Percentiles rank a stretch among this genome's conserved stretches.
phyloP scores from a whole-genome alignment of 1,140 invertebrate species.

The Pseudoatta argentina region DNA sequence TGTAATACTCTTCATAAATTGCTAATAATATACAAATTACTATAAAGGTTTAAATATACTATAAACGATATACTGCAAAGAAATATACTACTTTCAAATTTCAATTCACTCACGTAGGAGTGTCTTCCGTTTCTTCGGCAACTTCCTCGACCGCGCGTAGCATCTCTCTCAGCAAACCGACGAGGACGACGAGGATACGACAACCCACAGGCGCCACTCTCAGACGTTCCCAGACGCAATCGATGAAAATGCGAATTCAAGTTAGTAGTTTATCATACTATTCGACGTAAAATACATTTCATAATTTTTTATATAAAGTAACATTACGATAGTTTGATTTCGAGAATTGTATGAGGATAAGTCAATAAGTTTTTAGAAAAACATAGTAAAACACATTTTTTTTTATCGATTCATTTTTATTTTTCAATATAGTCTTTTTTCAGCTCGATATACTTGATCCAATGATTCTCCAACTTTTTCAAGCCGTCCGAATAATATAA shows the following conservation, averaged over 20 bases:
- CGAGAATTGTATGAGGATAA: background rate
- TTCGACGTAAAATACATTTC: background rate
- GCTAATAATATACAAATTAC: background rate
- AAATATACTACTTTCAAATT: background rate
- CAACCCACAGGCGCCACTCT: conserved; percentile 90
- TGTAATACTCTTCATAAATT: conserved; percentile 39
- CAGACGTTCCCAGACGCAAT: conserved; percentile 90
- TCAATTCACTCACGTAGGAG: conserved; percentile 85
- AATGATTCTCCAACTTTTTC: too few species aligned
- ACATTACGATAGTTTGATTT: background rate
- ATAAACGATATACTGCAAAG: background rate
- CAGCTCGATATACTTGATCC: too few species aligned
- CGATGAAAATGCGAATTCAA: conserved; percentile 90
- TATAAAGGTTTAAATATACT: background rate
- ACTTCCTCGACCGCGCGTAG: conserved; percentile 88
- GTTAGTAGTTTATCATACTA: conserved; percentile 59
- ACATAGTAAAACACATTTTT: too few species aligned
- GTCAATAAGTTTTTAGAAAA: too few species aligned
- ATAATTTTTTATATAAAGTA: background rate
- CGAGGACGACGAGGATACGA: conserved; percentile 85
- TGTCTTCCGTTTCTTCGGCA: conserved; percentile 91
- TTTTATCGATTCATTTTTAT: too few species aligned
- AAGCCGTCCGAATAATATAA: too few species aligned
- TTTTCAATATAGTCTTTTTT: too few species aligned
- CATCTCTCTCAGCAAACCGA: conserved; percentile 83